Evolutionary conservation across 2,797 vertebrate genomes (phyloP).

Genomic region (Micromesistius poutassou): DNA sequence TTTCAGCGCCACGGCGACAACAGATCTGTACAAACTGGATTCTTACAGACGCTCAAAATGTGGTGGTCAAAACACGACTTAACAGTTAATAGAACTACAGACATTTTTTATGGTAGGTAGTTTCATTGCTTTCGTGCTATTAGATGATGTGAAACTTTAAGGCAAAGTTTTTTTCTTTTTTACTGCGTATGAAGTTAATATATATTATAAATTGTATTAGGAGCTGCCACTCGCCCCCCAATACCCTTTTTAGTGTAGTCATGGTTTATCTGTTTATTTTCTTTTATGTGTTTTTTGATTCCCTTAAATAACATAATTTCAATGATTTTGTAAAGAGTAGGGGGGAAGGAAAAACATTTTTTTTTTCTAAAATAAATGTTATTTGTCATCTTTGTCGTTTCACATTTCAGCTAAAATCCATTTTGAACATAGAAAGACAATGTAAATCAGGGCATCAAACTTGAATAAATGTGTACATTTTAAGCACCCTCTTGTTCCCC

Average conservation of each 20-base stretch:
- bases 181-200: constrained; percentile 67
- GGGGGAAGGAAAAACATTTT: too few species aligned
- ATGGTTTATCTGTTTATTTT: constrained; percentile 39
- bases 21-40: constrained; percentile 54
- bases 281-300: constrained; percentile 52
- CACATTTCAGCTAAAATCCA: constrained; percentile 48
- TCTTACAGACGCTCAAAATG: constrained; percentile 35
- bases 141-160: constrained; percentile 45
- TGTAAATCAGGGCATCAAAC: constrained; percentile 58
- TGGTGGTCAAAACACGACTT: constrained; percentile 35
- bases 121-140: constrained; percentile 53
- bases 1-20: constrained; percentile 17
- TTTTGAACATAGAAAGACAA: constrained; percentile 37
- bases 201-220: constrained; percentile 67
- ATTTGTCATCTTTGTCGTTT: constrained; percentile 47
- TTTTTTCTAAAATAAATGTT: constrained; percentile 26
- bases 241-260: constrained; percentile 31
- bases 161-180: constrained; percentile 42
- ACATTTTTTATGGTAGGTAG: constrained; percentile 56
- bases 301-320: constrained; percentile 8
- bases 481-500: constrained; percentile 2
- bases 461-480: constrained; percentile 69
- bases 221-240: constrained; percentile 30
- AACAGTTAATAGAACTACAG: constrained; percentile 44
- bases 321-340: constrained; percentile 33